Evolutionary conservation across 1,140 invertebrate species (phyloP), one percentile per base, ranked within the genome.

Genomic region (Temnothorax longispinosus): DNA sequence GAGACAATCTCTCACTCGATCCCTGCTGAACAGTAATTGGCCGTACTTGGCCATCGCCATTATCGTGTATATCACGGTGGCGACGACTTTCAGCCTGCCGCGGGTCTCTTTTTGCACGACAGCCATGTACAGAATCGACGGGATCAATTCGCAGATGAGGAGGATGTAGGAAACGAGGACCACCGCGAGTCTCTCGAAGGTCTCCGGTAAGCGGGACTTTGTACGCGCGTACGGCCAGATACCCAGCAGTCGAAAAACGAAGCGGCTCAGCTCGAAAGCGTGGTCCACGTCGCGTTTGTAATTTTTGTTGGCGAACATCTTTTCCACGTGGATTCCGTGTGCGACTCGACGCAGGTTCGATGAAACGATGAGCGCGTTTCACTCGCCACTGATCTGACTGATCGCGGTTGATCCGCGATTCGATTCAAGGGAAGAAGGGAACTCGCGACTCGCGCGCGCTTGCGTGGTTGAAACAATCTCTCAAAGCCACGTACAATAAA

Each of bases 271-370:
- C n/a, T 52, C 58, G 21, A 56, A 41, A 11, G 2, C 35, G 13
- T 84, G 44, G 27, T 81, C 15, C 32, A 84, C 18, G n/a, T 86
- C 67, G 10, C 44, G 11, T 44, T 87, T 18, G 35, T 87, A 84
- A 87, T 64, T 82, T 41, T 87, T 52, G 4, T 87, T 87, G 7
- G 18, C 18, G n/a, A 72, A 69, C 74, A 84, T 84, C n/a, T 75
- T 81, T 18, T n/a, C 60, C 15, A 7, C 18, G 6, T 6, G n/a
- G 8, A 2, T 3, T 1, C 7, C 7, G 1, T 52, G 6, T 7
- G 0, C 8, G 1, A 21, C 3, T 15, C 15, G n/a, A 21, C 10
- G 7, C 69, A 41, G 27, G 27, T 27, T 27, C 0, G 3, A 4
- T 71, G 54, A 44, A 41, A 15, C n/a, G 35, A 76, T n/a, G 38